A percentile compares a stretch with the other conserved stretches of the same genome.
Evolutionary conservation across 2,888 invertebrate species (phyloP).

Genomic region (Melanargia galathea): DNA sequence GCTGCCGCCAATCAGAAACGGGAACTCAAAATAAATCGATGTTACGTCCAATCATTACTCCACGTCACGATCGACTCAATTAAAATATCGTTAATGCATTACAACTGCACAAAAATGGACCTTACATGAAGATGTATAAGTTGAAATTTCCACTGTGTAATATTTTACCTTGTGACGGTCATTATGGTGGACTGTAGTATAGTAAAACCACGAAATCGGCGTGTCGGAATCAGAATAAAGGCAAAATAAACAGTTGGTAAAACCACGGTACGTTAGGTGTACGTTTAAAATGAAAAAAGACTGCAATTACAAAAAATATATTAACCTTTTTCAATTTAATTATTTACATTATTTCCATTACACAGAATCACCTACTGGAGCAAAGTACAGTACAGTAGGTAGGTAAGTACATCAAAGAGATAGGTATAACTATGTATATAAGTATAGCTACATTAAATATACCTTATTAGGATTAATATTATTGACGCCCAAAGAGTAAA

Average conservation of each 20-base stretch:
- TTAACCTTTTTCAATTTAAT: constrained; percentile 15
- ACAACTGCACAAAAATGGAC: constrained; percentile 60
- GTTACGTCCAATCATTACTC: constrained; percentile 82
- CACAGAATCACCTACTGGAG: constrained; percentile 8
- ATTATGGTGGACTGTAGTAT: constrained; percentile 78
- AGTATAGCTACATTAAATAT: too few species aligned
- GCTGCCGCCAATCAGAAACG: constrained; percentile 80
- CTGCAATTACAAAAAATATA: constrained; percentile 62
- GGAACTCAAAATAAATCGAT: constrained; percentile 82
- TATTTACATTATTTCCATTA: constrained; percentile 16
- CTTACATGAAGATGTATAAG: constrained; percentile 53
- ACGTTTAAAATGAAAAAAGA: constrained; percentile 60
- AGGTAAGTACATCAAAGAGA: neutral
- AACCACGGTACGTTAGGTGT: constrained; percentile 59
- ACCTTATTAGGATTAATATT: too few species aligned
- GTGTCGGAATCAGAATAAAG: constrained; percentile 79
- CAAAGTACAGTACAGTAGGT: neutral
- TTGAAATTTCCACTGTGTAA: constrained; percentile 49
- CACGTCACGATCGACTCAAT: constrained; percentile 81
- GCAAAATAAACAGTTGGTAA: constrained; percentile 77
- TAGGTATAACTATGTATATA: neutral
- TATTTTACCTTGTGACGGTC: constrained; percentile 72
- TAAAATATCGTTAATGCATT: constrained; percentile 80
- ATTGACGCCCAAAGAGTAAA: too few species aligned
- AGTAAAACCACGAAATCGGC: constrained; percentile 80